Evolutionary conservation across 2,113 vertebrate genomes (phyloP).

Genomic region (Podarcis muralis): DNA sequence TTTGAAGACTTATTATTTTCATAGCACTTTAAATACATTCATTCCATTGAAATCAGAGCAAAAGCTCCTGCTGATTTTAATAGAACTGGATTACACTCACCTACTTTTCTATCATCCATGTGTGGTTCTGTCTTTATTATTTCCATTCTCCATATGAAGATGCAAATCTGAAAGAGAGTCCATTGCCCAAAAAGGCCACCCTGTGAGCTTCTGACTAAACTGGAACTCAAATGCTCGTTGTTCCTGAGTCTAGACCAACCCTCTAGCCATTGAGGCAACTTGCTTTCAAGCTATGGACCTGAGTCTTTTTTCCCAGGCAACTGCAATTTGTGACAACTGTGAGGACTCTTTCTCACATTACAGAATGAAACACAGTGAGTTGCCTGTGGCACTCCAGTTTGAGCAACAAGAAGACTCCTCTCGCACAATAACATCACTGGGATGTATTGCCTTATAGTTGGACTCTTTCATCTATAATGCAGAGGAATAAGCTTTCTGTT

Average conservation of each 20-base stretch:
- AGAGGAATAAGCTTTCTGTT: slow-evolving; percentile 3
- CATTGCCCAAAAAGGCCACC: not conserved
- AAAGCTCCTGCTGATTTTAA: not conserved
- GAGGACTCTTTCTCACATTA: not conserved
- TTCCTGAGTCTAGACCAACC: not conserved
- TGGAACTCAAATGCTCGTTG: not conserved
- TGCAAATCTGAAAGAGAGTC: not conserved
- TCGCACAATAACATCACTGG: slow-evolving; percentile 5
- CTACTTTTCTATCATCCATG: not conserved
- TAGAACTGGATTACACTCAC: not conserved
- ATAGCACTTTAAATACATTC: not conserved
- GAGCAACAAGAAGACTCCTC: not conserved
- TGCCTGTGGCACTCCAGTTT: slow-evolving; percentile 18
- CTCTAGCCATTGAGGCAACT: not conserved
- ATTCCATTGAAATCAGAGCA: not conserved
- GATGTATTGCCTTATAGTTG: slow-evolving; percentile 4
- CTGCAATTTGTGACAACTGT: not conserved
- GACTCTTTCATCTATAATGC: slow-evolving; percentile 18
- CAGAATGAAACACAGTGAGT: slow-evolving; percentile 7
- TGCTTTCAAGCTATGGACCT: not conserved
- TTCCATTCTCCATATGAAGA: not conserved
- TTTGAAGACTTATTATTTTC: not conserved
- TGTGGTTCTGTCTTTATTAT: not conserved
- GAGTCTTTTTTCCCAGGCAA: not conserved
- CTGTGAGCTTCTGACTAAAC: not conserved